A percentile compares a stretch with the other conserved stretches of the same genome.
Evolutionary conservation across 2,113 vertebrate genomes (phyloP).

Genomic region (Otus sunia): DNA sequence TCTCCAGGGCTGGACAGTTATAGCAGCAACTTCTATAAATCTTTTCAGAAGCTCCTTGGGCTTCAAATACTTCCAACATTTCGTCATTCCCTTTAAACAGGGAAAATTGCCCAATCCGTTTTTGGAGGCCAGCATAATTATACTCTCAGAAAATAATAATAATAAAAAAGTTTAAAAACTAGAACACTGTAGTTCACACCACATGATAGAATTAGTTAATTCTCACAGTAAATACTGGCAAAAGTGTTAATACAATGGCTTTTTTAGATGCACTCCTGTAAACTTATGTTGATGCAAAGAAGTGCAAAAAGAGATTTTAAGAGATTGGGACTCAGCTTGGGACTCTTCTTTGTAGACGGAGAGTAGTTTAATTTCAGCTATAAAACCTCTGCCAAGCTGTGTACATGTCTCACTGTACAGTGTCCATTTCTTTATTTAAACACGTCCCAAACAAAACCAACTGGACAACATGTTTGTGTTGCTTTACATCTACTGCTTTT

Average conservation of each 20-base stretch:
- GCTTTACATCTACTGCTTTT: neutral
- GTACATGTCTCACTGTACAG: neutral
- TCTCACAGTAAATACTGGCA: neutral
- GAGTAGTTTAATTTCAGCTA: neutral
- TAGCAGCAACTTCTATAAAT: slow-evolving; percentile 57
- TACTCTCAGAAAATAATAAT: neutral
- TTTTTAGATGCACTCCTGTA: neutral
- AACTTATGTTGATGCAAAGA: neutral
- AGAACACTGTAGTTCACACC: neutral
- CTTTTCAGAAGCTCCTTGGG: slow-evolving; percentile 51
- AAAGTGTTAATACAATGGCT: neutral
- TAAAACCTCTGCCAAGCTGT: neutral
- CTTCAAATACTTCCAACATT: slow-evolving; percentile 48
- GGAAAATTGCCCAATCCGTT: neutral
- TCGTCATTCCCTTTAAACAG: slow-evolving; percentile 1
- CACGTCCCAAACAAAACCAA: neutral
- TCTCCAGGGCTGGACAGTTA: slow-evolving; percentile 37
- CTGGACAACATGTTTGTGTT: neutral
- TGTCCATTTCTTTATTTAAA: neutral
- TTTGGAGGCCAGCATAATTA: neutral
- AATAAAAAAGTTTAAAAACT: neutral
- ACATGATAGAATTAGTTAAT: neutral
- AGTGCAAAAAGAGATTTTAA: neutral
- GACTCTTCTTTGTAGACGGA: neutral
- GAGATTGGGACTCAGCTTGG: neutral